These are phyloP conservation scores for Poeciliopsis presidionis DNA, from an alignment of 2,797 vertebrate species.

Conservation along the genomic window DNA sequence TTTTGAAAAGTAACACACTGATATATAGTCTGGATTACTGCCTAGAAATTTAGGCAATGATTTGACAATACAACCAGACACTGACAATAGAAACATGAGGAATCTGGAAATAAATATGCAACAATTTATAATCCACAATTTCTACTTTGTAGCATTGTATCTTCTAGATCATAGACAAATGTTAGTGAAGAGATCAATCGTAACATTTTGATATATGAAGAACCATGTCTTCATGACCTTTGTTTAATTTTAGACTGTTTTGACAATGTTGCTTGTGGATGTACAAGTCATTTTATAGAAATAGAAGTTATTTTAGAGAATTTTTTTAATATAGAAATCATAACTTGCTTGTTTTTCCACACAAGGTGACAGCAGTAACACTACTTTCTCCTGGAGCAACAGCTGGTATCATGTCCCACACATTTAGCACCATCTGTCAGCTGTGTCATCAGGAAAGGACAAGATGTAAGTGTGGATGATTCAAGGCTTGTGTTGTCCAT, in stretches of 20 bases:
- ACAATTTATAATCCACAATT: not conserved
- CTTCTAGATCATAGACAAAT: not conserved
- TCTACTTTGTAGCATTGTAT: not conserved
- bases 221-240: not conserved
- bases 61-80: not conserved
- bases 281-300: conserved; percentile 2
- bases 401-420: conserved; percentile 74
- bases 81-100: not conserved
- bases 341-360: conserved; percentile 2
- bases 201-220: conserved; percentile 18
- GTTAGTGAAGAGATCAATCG: conserved; percentile 12
- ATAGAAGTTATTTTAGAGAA: not conserved
- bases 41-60: not conserved
- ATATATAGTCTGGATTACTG: not conserved
- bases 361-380: conserved; percentile 17
- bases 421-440: conserved; percentile 73
- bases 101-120: not conserved
- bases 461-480: conserved; percentile 75
- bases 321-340: conserved; percentile 10
- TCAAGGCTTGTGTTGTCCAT: conserved; percentile 65
- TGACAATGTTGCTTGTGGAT: conserved; percentile 5
- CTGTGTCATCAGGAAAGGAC: conserved; percentile 70
- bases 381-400: conserved; percentile 64
- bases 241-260: not conserved
- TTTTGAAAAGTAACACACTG: not conserved